These are phyloP conservation scores for Drosophila kambysellisi DNA, from an alignment of 2,888 invertebrate genomes.

Conservation along the genomic window DNA sequence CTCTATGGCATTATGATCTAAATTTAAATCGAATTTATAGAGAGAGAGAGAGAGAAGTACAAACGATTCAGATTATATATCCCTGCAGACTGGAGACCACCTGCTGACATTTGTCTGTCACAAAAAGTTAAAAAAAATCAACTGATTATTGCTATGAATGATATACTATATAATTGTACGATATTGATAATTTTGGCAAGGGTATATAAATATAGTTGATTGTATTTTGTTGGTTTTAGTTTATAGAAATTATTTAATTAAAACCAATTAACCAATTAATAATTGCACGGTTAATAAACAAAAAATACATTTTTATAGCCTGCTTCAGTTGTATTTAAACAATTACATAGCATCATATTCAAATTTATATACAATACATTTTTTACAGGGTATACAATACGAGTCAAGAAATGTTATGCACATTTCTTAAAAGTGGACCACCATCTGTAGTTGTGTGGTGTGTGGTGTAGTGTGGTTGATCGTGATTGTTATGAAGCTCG, in stretches of 20 bases:
- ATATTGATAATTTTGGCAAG: neutral
- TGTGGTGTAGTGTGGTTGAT: neutral
- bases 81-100: neutral
- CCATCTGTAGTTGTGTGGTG: too few species aligned
- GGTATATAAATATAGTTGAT: too few species aligned
- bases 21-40: neutral
- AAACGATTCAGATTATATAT: neutral
- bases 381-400: neutral
- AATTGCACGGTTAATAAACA: neutral
- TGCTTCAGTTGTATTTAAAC: neutral
- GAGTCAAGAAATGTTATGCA: neutral
- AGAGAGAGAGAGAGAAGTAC: too few species aligned
- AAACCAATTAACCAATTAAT: neutral
- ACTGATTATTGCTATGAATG: neutral
- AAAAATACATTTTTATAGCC: neutral
- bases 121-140: neutral
- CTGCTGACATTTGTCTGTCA: neutral
- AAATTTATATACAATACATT: neutral
- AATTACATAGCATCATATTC: neutral
- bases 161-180: neutral
- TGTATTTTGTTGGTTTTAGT: too few species aligned
- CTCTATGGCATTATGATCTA: neutral
- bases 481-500: conserved; percentile 2
- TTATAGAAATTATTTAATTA: neutral
- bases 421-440: neutral